These are phyloP conservation scores for Tyrannus savana DNA, from an alignment of 2,113 vertebrate genomes.

Conservation along the genomic window DNA sequence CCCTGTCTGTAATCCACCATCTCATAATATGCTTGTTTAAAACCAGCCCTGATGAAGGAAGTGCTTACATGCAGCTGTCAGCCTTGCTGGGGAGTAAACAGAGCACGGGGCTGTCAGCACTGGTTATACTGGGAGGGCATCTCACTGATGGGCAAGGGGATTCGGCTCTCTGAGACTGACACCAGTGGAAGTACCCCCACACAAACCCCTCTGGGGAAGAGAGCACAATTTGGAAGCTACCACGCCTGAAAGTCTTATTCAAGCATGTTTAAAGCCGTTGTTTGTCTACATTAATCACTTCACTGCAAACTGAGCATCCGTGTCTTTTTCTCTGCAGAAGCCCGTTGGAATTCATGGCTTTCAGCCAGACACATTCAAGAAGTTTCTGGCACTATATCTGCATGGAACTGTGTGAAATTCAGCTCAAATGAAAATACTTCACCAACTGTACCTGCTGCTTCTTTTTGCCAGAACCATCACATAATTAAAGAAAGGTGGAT, in stretches of 20 bases:
- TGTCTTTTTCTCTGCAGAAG: conserved; percentile 76
- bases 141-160: not conserved
- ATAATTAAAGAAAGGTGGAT: conserved; percentile 45
- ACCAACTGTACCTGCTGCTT: conserved; percentile 58
- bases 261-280: not conserved
- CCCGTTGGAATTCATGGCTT: conserved; percentile 88
- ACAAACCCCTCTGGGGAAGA: not conserved
- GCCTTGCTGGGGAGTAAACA: not conserved
- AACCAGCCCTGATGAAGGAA: not conserved
- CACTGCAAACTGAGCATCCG: conserved; percentile 43
- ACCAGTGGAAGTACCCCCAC: not conserved
- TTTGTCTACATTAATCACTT: conserved; percentile 52
- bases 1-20: not conserved
- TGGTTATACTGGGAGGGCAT: not conserved
- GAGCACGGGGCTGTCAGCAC: not conserved
- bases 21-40: not conserved
- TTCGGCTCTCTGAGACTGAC: not conserved
- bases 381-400: conserved; percentile 92
- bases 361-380: conserved; percentile 88
- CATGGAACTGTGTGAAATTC: conserved; percentile 81
- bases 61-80: not conserved
- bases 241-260: not conserved
- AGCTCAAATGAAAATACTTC: conserved; percentile 32
- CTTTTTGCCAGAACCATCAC: not conserved
- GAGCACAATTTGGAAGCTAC: not conserved